Evolutionary conservation across 2,113 vertebrate genomes (phyloP).

Genomic region (Morone saxatilis): DNA sequence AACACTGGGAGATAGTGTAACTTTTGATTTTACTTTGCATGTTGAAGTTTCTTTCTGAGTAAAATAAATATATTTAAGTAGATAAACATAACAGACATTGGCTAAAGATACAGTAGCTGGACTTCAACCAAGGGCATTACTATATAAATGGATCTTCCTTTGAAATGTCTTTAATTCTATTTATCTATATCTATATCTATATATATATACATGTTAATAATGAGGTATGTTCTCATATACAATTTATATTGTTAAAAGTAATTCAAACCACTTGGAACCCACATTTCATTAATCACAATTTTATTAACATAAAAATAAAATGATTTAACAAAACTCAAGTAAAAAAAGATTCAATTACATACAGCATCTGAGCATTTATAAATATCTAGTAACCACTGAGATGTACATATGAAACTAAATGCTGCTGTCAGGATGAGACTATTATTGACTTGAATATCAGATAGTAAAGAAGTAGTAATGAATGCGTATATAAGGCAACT

Average conservation of each 20-base stretch:
- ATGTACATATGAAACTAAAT: constrained; percentile 17
- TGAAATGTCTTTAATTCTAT: background rate
- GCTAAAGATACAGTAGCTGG: background rate
- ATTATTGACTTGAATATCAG: background rate
- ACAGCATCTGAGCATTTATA: constrained; percentile 4
- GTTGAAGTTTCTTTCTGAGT: background rate
- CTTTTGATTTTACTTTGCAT: background rate
- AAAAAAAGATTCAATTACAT: constrained; percentile 37
- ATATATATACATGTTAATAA: background rate
- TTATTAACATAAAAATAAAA: constrained; percentile 46
- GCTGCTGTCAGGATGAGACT: background rate
- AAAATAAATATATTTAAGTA: no score
- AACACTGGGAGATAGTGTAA: background rate
- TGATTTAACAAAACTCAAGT: constrained; percentile 40
- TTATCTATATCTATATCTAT: background rate
- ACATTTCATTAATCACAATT: constrained; percentile 24
- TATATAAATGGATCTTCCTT: background rate
- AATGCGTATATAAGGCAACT: background rate
- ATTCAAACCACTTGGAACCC: background rate
- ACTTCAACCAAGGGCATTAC: background rate
- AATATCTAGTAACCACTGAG: constrained; percentile 5
- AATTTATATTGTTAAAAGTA: background rate
- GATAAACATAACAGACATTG: background rate
- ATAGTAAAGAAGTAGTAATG: background rate
- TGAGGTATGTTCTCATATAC: background rate